phyloP scores from a whole-genome alignment of 2,888 invertebrate genomes.

The Polyommatus iphigenia region DNA sequence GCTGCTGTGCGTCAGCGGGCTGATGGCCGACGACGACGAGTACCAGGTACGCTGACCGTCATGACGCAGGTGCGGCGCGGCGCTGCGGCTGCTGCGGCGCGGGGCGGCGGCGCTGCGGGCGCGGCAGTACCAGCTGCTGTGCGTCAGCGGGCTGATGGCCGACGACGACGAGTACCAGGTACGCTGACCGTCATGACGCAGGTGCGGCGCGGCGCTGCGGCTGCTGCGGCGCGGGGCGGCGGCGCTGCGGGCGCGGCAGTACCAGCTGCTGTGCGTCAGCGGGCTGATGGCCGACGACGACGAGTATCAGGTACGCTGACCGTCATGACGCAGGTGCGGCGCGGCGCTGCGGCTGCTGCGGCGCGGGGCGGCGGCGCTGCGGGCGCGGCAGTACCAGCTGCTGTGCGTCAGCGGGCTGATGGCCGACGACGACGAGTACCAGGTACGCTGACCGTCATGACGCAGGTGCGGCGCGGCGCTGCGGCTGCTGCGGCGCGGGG shows the following conservation, averaged over 20 bases:
- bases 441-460: too few relatives aligned
- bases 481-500: conserved; percentile 84
- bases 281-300: conserved; percentile 86
- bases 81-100: conserved; percentile 82
- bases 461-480: conserved; percentile 56
- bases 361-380: conserved; percentile 87
- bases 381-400: conserved; percentile 92
- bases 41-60: too few relatives aligned
- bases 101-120: conserved; percentile 89
- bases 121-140: conserved; percentile 92
- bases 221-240: conserved; percentile 86
- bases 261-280: conserved; percentile 90
- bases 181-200: too few relatives aligned
- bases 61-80: too few relatives aligned
- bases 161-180: conserved; percentile 87
- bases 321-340: too few relatives aligned
- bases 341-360: conserved; percentile 79
- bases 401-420: conserved; percentile 88
- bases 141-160: conserved; percentile 86
- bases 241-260: conserved; percentile 90
- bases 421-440: conserved; percentile 86
- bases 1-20: conserved; percentile 88
- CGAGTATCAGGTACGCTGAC: too few relatives aligned
- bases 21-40: conserved; percentile 85
- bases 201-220: conserved; percentile 57